A percentile compares a stretch with the other conserved stretches of the same genome.
Evolutionary conservation across 1,140 invertebrate genomes (phyloP).

Genomic region (Lethrus apterus): DNA sequence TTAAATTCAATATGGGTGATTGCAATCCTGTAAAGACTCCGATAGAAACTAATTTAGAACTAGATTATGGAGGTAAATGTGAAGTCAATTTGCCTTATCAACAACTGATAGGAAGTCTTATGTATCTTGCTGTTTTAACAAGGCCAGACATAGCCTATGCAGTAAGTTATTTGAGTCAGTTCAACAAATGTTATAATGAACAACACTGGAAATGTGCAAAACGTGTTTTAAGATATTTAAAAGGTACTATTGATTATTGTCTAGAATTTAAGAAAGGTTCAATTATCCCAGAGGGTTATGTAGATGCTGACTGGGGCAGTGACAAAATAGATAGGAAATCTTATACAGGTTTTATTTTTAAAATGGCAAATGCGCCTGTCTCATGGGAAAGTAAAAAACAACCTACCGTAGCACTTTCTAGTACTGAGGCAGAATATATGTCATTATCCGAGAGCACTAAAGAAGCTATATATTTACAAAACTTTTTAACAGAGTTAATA

Average conservation of each 20-base stretch:
- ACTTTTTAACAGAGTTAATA: constrained; percentile 16
- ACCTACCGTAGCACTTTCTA: constrained; percentile 33
- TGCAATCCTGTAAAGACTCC: constrained; percentile 35
- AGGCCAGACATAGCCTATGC: constrained; percentile 41
- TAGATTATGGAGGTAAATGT: constrained; percentile 18
- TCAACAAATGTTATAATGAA: constrained; percentile 25
- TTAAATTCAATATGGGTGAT: constrained; percentile 35
- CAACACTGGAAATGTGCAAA: constrained; percentile 37
- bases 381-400: constrained; percentile 34
- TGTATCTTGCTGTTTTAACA: constrained; percentile 40
- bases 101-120: constrained; percentile 36
- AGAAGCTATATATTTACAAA: constrained; percentile 26
- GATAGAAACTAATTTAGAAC: constrained; percentile 29
- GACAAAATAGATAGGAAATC: constrained; percentile 29
- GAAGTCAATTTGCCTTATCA: constrained; percentile 20
- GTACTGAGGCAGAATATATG: constrained; percentile 39
- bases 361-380: constrained; percentile 24
- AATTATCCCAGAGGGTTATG: constrained; percentile 16
- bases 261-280: constrained; percentile 3
- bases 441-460: constrained; percentile 27
- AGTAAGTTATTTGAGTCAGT: constrained; percentile 35
- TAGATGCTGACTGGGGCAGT: constrained; percentile 40
- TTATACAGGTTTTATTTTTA: constrained; percentile 36
- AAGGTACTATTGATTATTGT: constrained; percentile 21
- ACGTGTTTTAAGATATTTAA: constrained; percentile 38